phyloP scores from a whole-genome alignment of 1,140 invertebrate species.

The Drosophila insularis region DNA sequence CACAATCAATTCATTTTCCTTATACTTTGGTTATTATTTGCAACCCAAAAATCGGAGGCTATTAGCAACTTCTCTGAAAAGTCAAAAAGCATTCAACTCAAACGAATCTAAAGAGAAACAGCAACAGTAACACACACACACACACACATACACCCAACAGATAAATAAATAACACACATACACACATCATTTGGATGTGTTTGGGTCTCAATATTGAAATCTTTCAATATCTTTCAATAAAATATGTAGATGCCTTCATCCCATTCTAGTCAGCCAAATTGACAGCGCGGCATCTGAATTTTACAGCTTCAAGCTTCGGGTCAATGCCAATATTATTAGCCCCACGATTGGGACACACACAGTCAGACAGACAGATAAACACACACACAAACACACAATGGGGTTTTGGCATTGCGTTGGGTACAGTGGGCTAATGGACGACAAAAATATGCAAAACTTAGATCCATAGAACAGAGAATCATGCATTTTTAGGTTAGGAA shows the following conservation, averaged over 20 bases:
- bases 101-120: background rate
- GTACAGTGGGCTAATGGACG: background rate
- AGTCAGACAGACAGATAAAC: background rate
- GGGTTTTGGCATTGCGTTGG: background rate
- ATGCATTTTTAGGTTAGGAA: no score
- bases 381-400: conserved; percentile 3
- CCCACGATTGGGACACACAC: conserved; percentile 8
- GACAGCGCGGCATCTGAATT: conserved; percentile 75
- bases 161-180: conserved; percentile 13
- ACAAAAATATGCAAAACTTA: no score
- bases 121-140: background rate
- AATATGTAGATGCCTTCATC: conserved; percentile 76
- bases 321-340: conserved; percentile 79
- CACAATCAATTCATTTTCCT: background rate
- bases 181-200: conserved; percentile 18
- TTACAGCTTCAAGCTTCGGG: conserved; percentile 66
- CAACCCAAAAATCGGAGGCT: conserved; percentile 17
- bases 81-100: background rate
- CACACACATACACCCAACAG: background rate
- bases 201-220: conserved; percentile 68
- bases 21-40: background rate
- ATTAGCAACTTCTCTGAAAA: conserved; percentile 21
- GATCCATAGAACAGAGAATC: no score
- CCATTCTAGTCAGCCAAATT: conserved; percentile 52
- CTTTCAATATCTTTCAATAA: conserved; percentile 81